phyloP scores from a whole-genome alignment of 2,113 vertebrate species.

The Chlorocebus sabaeus region DNA sequence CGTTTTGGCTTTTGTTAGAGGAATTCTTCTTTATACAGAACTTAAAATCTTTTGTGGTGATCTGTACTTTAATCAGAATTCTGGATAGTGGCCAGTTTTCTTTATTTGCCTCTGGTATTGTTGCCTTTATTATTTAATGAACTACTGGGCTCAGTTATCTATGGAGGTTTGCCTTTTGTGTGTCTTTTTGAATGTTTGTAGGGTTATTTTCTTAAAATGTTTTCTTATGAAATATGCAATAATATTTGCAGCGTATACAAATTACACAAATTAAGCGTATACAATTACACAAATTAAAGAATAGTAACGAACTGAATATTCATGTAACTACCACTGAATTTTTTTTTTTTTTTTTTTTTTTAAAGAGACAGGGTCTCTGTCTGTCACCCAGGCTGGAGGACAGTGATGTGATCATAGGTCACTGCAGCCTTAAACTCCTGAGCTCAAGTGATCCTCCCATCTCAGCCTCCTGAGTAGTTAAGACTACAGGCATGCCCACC shows the following conservation, averaged over 20 bases:
- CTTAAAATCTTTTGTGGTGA: background rate
- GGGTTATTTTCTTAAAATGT: conserved; percentile 19
- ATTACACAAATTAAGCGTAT: background rate
- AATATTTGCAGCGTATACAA: background rate
- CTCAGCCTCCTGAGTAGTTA: too few species aligned
- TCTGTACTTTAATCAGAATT: background rate
- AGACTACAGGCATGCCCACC: too few species aligned
- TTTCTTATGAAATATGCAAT: background rate
- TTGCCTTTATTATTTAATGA: background rate
- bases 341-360: too few species aligned
- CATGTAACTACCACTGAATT: background rate
- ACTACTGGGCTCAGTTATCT: background rate
- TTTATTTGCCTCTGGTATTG: background rate
- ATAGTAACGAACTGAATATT: background rate
- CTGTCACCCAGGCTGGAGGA: too few species aligned
- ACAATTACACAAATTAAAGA: background rate
- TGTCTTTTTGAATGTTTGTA: background rate
- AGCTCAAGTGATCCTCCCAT: too few species aligned
- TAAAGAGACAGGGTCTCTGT: too few species aligned
- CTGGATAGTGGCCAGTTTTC: background rate
- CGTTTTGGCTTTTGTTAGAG: background rate
- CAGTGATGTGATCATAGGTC: too few species aligned
- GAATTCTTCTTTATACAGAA: background rate
- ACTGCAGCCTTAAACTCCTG: too few species aligned
- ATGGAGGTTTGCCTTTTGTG: background rate